Base-by-base conservation (phyloP, 2,888 invertebrate species). In the Dexiosoma caninum region DNA sequence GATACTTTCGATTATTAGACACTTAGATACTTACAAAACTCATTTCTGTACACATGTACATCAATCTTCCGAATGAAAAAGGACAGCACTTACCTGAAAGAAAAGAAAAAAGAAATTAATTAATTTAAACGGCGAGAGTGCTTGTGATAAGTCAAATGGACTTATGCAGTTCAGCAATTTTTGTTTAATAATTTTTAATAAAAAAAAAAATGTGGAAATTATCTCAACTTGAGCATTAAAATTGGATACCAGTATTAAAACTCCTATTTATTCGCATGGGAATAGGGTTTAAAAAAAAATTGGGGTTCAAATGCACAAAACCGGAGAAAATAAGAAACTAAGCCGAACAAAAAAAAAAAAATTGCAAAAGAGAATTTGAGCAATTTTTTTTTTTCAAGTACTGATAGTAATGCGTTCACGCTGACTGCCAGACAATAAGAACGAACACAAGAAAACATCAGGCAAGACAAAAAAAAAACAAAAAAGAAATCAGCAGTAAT, bases 391-490 rank as follows among this genome's bases (percentile, higher is more conserved):
- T 35, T 76, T 59, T 30, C 44, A 69, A 76, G 44, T 53, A 53
- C 42, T 44, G 44, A 69, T n/a, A n/a, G n/a, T n/a, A n/a, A n/a
- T n/a, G n/a, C n/a, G n/a, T 35, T 75, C 67, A 51, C 35, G 14
- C 60, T 49, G 70, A 84, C 83, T 84, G 82, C 85, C 83, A 85
- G 81, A 82, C 84, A 83, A 83, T 83, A 83, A 81, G 57, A 64
- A 59, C 37, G 51, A 59, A 40, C n/a, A n/a, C n/a, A n/a, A n/a
- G n/a, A n/a, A n/a, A n/a, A n/a, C n/a, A n/a, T n/a, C n/a, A n/a
- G n/a, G n/a, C n/a, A n/a, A n/a, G n/a, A n/a, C n/a, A 51, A 8
- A 72, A 30, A 72, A 78, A 51, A 37, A 71, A 81, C 59, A 78
- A 0, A 30, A 32, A 49, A 49, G n/a, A 35, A 35, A 23, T 27